Base-by-base conservation (phyloP, 2,113 vertebrate species). In the Hymenochirus boettgeri region DNA sequence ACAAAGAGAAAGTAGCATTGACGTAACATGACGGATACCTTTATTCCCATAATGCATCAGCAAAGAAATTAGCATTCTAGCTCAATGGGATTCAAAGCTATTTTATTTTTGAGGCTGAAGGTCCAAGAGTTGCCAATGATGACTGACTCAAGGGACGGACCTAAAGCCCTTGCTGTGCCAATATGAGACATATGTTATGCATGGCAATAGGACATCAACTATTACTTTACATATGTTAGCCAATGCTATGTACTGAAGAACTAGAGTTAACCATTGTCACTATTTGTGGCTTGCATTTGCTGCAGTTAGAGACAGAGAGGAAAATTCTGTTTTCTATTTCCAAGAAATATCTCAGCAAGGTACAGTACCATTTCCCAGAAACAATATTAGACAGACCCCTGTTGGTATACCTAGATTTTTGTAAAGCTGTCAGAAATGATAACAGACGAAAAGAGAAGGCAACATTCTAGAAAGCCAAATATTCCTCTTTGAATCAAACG, bases 1-100 rank as follows among this genome's bases (percentile, higher is more conserved):
- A 93, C 90, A 95, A 92, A 92, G 85, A 89, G 87, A 87, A 77
- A 73, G 81, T 75, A 85, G 87, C 89, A 89, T 88, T 93, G 92
- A 93, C 91, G 89, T 82, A 85, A 88, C 86, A 83, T 95, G 93
- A 94, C 92, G 94, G 92, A 92, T 93, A 89, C 88, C 84, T 92
- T 93, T 91, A 95, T 93, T 95, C 94, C 92, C 93, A 93, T 85
- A 93, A 94, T 94, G 91, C 92, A 90, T 89, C 80, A 85, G 85
- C 81, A 88, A 86, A 86, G 89, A 93, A 93, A 95, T 95, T 92
- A 93, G 89, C 89, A 92, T 88, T 86, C 75, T 83, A 63, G 87
- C 89, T 84, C 87, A 85, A 91, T 83, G 80, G 87, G 90, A 95
- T 91, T 93, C 90, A 93, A 90, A 93, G 92, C 88, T 90, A 91